Conservation (phyloP, 2,888 invertebrate genomes). For the Oscheius sp. region DNA sequence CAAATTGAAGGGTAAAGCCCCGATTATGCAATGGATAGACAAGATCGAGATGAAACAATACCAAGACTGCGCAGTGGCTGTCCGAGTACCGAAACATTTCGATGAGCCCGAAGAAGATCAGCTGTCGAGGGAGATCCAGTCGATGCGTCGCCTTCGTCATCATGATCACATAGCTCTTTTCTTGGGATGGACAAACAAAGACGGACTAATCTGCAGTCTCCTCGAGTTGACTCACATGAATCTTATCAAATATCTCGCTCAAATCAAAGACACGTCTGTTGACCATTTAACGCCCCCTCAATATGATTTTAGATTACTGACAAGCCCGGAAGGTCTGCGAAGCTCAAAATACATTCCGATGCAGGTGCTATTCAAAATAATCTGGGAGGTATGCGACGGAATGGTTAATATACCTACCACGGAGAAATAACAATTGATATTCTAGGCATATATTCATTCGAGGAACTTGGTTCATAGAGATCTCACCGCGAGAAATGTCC, state of each 20-base stretch:
- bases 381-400: conserved; percentile 59
- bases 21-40: conserved; percentile 65
- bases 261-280: conserved; percentile 58
- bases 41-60: conserved; percentile 63
- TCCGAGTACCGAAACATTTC: conserved; percentile 56
- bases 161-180: conserved; percentile 62
- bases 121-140: conserved; percentile 58
- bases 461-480: conserved; percentile 59
- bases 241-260: conserved; percentile 59
- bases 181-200: conserved; percentile 62
- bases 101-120: conserved; percentile 63
- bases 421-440: too few species aligned
- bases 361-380: conserved; percentile 51
- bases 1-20: conserved; percentile 62
- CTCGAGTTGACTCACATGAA: conserved; percentile 64
- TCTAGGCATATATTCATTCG: conserved; percentile 59
- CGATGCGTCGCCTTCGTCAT: conserved; percentile 59
- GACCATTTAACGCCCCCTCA: neutral
- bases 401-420: too few species aligned
- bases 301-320: conserved; percentile 11
- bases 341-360: conserved; percentile 40
- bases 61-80: conserved; percentile 65
- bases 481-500: conserved; percentile 58
- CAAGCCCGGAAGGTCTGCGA: conserved; percentile 13
- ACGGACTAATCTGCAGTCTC: conserved; percentile 58